Percentiles rank a stretch among this genome's conserved stretches.
These are phyloP conservation scores for Drosophila algonquin DNA, from an alignment of 2,888 invertebrate species.

Conservation along the genomic window DNA sequence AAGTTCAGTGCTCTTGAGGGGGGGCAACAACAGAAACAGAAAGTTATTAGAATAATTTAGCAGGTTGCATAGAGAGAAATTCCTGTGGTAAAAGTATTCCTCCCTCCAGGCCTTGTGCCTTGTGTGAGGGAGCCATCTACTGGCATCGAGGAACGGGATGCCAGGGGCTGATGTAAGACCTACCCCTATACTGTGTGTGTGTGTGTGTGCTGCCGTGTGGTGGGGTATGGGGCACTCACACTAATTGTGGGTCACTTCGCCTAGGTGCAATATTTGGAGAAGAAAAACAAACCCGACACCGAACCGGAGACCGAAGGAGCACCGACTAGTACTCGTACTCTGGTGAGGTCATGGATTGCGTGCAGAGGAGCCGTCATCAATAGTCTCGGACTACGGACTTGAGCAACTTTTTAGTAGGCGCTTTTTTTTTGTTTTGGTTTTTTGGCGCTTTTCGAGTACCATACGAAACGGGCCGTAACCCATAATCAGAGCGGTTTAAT, in stretches of 20 bases:
- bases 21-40: constrained; percentile 3
- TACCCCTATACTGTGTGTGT: background rate
- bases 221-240: constrained; percentile 3
- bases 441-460: constrained; percentile 47
- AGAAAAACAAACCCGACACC: constrained; percentile 14
- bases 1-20: constrained; percentile 39
- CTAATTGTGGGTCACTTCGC: constrained; percentile 26
- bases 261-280: constrained; percentile 20
- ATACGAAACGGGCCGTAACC: constrained; percentile 60
- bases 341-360: constrained; percentile 81
- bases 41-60: constrained; percentile 38
- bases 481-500: constrained; percentile 67
- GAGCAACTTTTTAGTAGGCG: constrained; percentile 39
- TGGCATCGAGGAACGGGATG: background rate
- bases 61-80: constrained; percentile 23
- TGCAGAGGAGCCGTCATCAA: constrained; percentile 78
- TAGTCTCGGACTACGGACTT: constrained; percentile 42
- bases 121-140: background rate
- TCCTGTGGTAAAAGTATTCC: constrained; percentile 5
- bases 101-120: background rate
- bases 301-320: constrained; percentile 3
- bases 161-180: background rate
- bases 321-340: constrained; percentile 23
- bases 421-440: constrained; percentile 6
- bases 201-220: background rate